Conservation (phyloP, 2,113 vertebrate species). For the Athene noctua region DNA sequence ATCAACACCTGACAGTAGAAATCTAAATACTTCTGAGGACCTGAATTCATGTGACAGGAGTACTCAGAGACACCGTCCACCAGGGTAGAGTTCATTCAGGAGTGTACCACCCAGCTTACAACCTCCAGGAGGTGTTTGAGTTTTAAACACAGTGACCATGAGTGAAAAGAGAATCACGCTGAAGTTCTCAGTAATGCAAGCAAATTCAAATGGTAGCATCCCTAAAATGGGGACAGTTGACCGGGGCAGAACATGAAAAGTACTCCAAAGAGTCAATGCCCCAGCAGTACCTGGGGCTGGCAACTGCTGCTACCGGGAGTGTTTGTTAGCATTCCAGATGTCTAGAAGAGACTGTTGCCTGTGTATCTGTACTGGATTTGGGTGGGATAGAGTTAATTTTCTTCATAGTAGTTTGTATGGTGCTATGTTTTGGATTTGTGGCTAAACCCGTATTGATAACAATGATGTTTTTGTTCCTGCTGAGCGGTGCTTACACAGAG, state of each 20-base stretch:
- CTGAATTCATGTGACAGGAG: background rate
- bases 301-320: background rate
- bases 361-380: background rate
- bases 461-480: background rate
- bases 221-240: background rate
- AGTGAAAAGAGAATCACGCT: background rate
- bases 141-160: background rate
- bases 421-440: background rate
- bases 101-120: background rate
- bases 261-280: background rate
- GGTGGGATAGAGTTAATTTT: background rate
- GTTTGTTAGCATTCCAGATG: background rate
- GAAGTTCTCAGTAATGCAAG: background rate
- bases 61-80: background rate
- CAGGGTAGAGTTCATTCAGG: background rate
- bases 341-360: background rate
- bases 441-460: background rate
- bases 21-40: background rate
- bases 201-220: background rate
- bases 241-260: background rate
- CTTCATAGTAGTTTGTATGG: background rate
- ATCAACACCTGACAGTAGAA: background rate
- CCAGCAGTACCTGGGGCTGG: background rate
- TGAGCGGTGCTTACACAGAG: no score
- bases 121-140: background rate